These are phyloP conservation scores for Nyleta sp. DNA, from an alignment of 2,888 invertebrate genomes.

Conservation along the genomic window DNA sequence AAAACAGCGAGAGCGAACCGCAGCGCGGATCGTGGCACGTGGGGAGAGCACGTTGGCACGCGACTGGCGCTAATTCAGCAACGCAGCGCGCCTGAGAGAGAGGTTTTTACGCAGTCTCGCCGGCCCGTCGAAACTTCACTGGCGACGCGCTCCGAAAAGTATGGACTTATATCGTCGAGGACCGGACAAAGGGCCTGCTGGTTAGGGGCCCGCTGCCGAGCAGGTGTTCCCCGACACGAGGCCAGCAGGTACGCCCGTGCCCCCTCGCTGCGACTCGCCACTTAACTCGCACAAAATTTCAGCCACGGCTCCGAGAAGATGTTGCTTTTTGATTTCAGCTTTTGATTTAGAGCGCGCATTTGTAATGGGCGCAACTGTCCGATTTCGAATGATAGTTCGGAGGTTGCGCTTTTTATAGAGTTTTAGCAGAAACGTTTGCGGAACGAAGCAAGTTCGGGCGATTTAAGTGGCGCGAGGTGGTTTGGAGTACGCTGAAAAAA, in stretches of 20 bases:
- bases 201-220: slow-evolving; percentile 72
- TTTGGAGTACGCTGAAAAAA: no score
- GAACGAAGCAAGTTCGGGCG: no score
- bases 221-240: slow-evolving; percentile 79
- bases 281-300: no score
- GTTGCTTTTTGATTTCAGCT: no score
- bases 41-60: slow-evolving; percentile 58
- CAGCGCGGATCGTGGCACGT: slow-evolving; percentile 51
- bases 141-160: slow-evolving; percentile 71
- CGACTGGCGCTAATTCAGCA: slow-evolving; percentile 64
- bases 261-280: no score
- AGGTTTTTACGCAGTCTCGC: slow-evolving; percentile 59
- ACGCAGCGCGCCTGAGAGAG: slow-evolving; percentile 38
- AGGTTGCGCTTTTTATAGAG: no score
- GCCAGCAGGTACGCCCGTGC: slow-evolving; percentile 73
- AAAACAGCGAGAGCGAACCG: slow-evolving; percentile 14
- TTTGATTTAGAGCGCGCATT: no score
- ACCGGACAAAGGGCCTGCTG: slow-evolving; percentile 72
- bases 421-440: no score
- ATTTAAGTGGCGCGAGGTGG: no score
- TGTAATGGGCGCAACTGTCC: no score
- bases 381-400: no score
- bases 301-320: no score
- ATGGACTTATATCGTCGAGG: slow-evolving; percentile 75
- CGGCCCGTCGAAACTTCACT: slow-evolving; percentile 64